phyloP scores from a whole-genome alignment of 1,140 invertebrate species.

The Platyscapa corneri region DNA sequence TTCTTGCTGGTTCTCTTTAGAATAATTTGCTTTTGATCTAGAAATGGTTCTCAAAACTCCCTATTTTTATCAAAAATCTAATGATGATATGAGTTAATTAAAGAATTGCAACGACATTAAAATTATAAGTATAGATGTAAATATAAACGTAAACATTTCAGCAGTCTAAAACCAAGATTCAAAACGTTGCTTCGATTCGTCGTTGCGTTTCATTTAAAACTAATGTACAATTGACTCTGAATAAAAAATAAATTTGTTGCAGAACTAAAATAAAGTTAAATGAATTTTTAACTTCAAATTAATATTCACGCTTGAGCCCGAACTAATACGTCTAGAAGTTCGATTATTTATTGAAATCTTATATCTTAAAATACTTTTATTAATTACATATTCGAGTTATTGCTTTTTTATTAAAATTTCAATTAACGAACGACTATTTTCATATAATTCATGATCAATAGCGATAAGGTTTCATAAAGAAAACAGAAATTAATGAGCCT shows the following conservation, averaged over 20 bases:
- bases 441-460: neutral
- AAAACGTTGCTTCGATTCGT: neutral
- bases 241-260: neutral
- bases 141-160: neutral
- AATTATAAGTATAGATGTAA: neutral
- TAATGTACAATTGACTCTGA: neutral
- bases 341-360: neutral
- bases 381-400: neutral
- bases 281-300: neutral
- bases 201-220: neutral
- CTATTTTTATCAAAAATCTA: slow-evolving; percentile 10
- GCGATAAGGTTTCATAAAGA: neutral
- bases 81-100: neutral
- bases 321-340: neutral
- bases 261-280: neutral
- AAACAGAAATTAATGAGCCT: neutral
- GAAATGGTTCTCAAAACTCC: neutral
- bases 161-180: neutral
- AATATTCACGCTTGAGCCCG: too few relatives aligned
- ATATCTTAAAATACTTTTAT: neutral
- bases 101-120: neutral
- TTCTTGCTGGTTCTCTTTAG: neutral
- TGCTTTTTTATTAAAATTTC: neutral
- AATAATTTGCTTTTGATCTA: slow-evolving; percentile 25
- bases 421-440: neutral